A percentile compares a stretch with the other conserved stretches of the same genome.
These are phyloP conservation scores for Epizoanthus scotinus DNA, from an alignment of 92 coral and sea anemone genomes.

Conservation along the genomic window DNA sequence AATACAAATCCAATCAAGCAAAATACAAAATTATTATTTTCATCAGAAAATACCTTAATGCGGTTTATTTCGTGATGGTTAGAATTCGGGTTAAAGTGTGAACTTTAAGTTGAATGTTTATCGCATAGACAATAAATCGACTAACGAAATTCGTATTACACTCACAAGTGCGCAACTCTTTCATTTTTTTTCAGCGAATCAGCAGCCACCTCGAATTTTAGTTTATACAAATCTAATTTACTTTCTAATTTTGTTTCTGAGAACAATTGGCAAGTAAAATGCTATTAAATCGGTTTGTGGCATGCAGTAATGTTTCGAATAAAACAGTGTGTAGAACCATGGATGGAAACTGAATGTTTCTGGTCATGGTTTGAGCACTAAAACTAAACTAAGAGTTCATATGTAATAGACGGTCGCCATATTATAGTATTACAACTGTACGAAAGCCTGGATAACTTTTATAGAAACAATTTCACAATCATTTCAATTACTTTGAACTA, in stretches of 20 bases:
- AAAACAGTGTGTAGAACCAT: not conserved
- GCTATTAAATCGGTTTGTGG: not conserved
- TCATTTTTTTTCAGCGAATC: conserved; percentile 10
- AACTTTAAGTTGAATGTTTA: not conserved
- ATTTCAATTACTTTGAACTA: not conserved
- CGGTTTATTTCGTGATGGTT: not conserved
- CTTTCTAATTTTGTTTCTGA: not conserved
- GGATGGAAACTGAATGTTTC: too few species aligned
- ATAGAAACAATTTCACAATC: not conserved
- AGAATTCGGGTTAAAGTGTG: not conserved
- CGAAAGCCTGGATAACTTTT: not conserved
- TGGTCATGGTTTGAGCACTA: not conserved
- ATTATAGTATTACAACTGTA: not conserved
- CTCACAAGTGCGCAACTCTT: conserved; percentile 10
- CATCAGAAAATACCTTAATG: not conserved
- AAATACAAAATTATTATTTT: not conserved
- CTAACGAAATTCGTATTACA: not conserved
- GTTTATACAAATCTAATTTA: conserved; percentile 7
- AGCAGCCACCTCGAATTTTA: not conserved
- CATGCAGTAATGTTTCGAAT: not conserved
- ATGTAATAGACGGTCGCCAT: too few species aligned
- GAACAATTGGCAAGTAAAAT: not conserved
- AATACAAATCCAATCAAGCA: not conserved
- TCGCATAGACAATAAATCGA: conserved; percentile 1
- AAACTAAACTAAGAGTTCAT: too few species aligned